These are phyloP conservation scores for Plumapathes pennacea DNA, from an alignment of 92 coral and sea anemone genomes.

Conservation along the genomic window DNA sequence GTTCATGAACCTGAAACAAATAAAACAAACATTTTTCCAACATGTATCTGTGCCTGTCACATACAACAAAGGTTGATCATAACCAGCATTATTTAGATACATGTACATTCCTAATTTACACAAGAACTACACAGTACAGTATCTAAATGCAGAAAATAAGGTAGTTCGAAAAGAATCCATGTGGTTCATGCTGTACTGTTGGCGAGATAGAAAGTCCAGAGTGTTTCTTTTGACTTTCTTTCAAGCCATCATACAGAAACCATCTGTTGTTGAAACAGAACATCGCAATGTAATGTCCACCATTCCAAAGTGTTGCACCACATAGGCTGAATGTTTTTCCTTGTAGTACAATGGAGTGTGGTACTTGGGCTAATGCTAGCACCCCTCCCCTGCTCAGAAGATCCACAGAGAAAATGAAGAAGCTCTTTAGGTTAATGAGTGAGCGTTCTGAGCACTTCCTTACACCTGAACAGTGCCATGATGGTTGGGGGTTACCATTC, in stretches of 20 bases:
- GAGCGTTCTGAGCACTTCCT: constrained; percentile 30
- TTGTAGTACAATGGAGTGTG: constrained; percentile 3
- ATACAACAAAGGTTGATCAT: no score
- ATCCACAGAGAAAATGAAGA: constrained; percentile 45
- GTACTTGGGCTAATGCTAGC: constrained; percentile 6
- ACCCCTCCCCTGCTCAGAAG: constrained; percentile 23
- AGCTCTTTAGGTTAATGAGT: constrained; percentile 6
- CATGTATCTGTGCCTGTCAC: no score
- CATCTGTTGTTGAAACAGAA: constrained; percentile 3
- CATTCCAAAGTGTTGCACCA: constrained; percentile 42
- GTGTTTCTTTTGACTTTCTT: background rate
- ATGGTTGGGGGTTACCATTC: constrained; percentile 14
- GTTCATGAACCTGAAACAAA: background rate
- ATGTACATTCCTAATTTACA: no score
- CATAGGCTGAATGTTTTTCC: constrained; percentile 2
- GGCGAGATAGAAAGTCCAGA: constrained; percentile 11
- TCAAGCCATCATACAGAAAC: constrained; percentile 31
- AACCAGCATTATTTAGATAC: no score
- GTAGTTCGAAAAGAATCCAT: constrained; percentile 2
- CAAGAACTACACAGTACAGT: no score
- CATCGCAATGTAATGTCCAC: constrained; percentile 12
- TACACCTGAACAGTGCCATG: constrained; percentile 45
- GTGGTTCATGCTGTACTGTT: background rate
- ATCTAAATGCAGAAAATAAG: constrained; percentile 3
- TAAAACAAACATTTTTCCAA: background rate